phyloP scores from a whole-genome alignment of 2,113 vertebrate genomes.

The Nothocercus julius region DNA sequence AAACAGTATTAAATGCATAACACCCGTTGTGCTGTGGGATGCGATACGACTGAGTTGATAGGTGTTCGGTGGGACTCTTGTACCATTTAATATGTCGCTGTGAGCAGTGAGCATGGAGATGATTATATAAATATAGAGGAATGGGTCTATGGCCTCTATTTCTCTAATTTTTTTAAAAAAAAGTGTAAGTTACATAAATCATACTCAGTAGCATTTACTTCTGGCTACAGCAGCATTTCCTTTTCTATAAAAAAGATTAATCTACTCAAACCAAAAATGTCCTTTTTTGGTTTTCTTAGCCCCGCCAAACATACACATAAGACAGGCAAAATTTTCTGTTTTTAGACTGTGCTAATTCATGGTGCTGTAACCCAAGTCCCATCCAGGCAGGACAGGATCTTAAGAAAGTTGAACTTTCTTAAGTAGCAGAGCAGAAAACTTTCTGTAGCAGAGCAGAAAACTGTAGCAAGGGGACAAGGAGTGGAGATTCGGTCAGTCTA shows the following conservation, averaged over 20 bases:
- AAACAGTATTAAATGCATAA: constrained; percentile 12
- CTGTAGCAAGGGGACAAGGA: neutral
- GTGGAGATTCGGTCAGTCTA: neutral
- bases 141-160: neutral
- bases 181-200: neutral
- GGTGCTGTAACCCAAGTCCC: neutral
- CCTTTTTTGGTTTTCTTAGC: neutral
- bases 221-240: neutral
- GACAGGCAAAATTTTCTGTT: neutral
- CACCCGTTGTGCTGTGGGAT: neutral
- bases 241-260: neutral
- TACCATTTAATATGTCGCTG: neutral
- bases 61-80: neutral
- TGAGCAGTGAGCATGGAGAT: constrained; percentile 16
- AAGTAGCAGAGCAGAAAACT: neutral
- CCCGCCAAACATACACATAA: neutral
- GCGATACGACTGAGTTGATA: neutral
- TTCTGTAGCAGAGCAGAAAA: neutral
- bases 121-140: neutral
- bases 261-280: neutral
- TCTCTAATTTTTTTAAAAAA: neutral
- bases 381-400: neutral
- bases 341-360: neutral
- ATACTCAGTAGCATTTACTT: neutral
- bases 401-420: neutral